These are phyloP conservation scores for Eugnorisma glareosa DNA, from an alignment of 2,888 invertebrate genomes.

Conservation along the genomic window DNA sequence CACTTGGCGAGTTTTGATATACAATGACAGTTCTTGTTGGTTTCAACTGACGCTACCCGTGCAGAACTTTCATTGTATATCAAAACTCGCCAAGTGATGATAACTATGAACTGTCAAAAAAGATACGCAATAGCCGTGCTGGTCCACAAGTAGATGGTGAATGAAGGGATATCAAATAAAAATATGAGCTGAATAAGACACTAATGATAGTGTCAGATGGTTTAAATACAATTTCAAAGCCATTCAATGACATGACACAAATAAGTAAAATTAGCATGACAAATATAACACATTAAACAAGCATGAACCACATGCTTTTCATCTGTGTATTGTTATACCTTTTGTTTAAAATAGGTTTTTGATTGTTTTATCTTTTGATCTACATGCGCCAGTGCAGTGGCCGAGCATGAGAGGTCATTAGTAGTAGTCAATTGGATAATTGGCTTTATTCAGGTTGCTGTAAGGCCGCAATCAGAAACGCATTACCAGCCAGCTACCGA, in stretches of 20 bases:
- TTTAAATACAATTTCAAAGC: not conserved
- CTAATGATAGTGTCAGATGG: not conserved
- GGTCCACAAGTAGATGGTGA: not conserved
- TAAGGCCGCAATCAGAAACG: not conserved
- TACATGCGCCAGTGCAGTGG: not conserved
- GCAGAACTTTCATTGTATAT: too few relatives aligned
- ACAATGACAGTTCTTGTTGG: too few relatives aligned
- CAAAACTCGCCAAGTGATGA: too few relatives aligned
- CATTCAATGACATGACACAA: slow-evolving; percentile 24
- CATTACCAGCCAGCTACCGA: not conserved
- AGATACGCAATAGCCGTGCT: too few relatives aligned
- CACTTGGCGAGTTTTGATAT: too few relatives aligned
- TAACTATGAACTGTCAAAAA: too few relatives aligned
- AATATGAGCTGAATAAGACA: not conserved
- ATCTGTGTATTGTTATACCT: slow-evolving; percentile 16
- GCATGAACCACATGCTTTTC: slow-evolving; percentile 16
- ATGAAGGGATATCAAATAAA: not conserved
- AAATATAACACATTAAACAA: slow-evolving; percentile 2
- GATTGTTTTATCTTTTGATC: slow-evolving; percentile 39
- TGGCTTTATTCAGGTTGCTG: not conserved
- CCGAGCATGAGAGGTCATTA: slow-evolving; percentile 5
- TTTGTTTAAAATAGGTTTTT: slow-evolving; percentile 23
- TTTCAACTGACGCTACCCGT: too few relatives aligned
- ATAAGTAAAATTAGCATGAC: slow-evolving; percentile 33
- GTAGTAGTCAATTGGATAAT: not conserved